Percentiles rank a stretch among this genome's conserved stretches.
Evolutionary conservation across 1,140 invertebrate genomes (phyloP).

Genomic region (Orchesella cincta): DNA sequence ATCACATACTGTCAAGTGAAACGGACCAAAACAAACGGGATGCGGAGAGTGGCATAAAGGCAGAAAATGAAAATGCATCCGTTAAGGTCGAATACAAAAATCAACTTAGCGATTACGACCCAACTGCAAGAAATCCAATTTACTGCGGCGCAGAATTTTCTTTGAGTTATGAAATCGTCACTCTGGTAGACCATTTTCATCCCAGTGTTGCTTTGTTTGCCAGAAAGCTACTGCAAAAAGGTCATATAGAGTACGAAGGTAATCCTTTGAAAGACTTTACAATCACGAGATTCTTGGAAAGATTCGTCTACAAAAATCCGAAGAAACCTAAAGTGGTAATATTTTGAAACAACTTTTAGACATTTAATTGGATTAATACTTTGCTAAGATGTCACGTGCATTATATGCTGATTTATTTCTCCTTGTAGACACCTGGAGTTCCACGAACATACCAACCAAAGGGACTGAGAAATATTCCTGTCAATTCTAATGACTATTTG

Average conservation of each 20-base stretch:
- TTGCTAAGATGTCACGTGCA: constrained; percentile 23
- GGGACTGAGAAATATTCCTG: constrained; percentile 65
- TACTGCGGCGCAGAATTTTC: constrained; percentile 73
- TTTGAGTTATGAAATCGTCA: constrained; percentile 71
- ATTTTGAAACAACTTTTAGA: neutral
- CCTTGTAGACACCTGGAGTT: constrained; percentile 48
- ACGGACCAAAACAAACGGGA: neutral
- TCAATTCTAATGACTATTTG: constrained; percentile 71
- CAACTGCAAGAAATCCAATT: constrained; percentile 75
- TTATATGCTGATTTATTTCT: constrained; percentile 20
- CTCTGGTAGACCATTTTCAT: constrained; percentile 78
- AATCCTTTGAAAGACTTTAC: constrained; percentile 92
- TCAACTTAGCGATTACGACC: constrained; percentile 65
- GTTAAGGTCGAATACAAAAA: constrained; percentile 48
- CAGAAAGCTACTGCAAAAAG: constrained; percentile 73
- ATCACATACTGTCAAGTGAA: no score
- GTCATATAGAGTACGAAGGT: constrained; percentile 77
- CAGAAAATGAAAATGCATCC: neutral
- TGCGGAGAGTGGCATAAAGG: neutral
- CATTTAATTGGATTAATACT: constrained; percentile 21
- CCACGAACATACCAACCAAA: constrained; percentile 57
- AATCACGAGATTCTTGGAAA: constrained; percentile 83
- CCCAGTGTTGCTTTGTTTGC: constrained; percentile 89
- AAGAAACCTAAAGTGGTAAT: constrained; percentile 63
- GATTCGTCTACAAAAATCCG: constrained; percentile 95